phyloP scores from a whole-genome alignment of 2,113 vertebrate genomes.

The Pelmatolapia mariae region DNA sequence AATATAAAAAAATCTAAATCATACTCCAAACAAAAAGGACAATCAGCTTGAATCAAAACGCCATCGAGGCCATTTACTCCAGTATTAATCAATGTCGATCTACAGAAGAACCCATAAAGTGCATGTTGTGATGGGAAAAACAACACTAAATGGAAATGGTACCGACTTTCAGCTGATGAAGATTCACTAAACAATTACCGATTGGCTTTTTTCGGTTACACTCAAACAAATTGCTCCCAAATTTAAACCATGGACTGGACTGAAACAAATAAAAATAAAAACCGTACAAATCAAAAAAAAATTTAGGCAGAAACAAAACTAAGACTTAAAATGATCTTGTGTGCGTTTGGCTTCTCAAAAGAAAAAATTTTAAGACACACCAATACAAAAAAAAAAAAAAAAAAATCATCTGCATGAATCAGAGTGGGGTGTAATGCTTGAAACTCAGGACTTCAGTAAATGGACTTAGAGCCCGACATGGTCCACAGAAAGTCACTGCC shows the following conservation, averaged over 20 bases:
- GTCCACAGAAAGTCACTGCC: slow-evolving; percentile 3
- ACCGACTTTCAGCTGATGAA: not conserved
- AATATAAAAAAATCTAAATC: slow-evolving; percentile 33
- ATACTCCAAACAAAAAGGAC: not conserved
- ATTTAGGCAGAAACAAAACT: not conserved
- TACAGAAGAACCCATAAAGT: slow-evolving; percentile 52
- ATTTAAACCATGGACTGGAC: slow-evolving; percentile 5
- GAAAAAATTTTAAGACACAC: not conserved
- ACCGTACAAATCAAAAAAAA: slow-evolving; percentile 25
- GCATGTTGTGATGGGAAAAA: slow-evolving; percentile 46
- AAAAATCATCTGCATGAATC: not conserved
- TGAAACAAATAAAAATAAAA: slow-evolving; percentile 15
- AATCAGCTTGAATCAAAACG: not conserved
- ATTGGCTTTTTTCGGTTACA: not conserved
- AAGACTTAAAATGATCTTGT: slow-evolving; percentile 33
- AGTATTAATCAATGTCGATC: slow-evolving; percentile 1
- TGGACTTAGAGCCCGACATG: not conserved
- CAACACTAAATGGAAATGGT: slow-evolving; percentile 43
- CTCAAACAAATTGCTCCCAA: slow-evolving; percentile 25
- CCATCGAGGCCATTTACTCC: not conserved
- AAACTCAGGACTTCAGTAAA: not conserved
- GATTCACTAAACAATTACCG: slow-evolving; percentile 8
- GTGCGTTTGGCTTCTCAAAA: not conserved
- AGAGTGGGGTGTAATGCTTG: not conserved
- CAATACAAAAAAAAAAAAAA: not conserved